These are phyloP conservation scores for Anastrepha ludens DNA, from an alignment of 1,140 invertebrate genomes.

Conservation along the genomic window DNA sequence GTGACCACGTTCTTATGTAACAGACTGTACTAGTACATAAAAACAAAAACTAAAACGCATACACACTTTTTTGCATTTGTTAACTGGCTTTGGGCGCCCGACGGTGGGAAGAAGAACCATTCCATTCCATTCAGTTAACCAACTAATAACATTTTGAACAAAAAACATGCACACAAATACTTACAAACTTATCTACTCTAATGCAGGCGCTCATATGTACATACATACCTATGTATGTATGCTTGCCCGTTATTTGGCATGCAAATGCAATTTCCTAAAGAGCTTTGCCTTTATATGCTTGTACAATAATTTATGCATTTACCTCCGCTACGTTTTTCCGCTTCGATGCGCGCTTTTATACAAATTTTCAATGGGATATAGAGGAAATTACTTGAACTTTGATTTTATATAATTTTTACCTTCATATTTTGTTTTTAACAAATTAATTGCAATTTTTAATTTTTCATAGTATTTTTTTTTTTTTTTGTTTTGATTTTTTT, in stretches of 20 bases:
- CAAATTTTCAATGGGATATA: neutral
- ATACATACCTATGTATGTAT: neutral
- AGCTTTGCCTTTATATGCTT: neutral
- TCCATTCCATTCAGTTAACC: neutral
- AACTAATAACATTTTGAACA: too few species aligned
- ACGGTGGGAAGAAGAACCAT: neutral
- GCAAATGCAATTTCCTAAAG: neutral
- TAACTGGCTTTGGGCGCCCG: neutral
- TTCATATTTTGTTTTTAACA: neutral
- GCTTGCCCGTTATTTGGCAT: neutral
- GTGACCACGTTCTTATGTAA: too few species aligned
- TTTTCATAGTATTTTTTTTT: neutral
- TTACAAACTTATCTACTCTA: neutral
- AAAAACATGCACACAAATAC: neutral
- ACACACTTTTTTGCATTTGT: neutral
- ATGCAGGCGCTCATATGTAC: neutral
- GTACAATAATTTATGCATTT: too few species aligned
- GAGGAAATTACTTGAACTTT: neutral
- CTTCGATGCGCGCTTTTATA: neutral
- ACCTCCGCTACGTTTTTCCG: too few species aligned
- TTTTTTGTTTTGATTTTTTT: slow-evolving; percentile 14
- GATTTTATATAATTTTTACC: neutral
- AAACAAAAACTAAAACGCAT: neutral
- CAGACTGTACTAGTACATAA: too few species aligned
- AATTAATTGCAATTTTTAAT: neutral